Evolutionary conservation across 1,140 invertebrate species (phyloP).

Genomic region (Leptinotarsa defecta): DNA sequence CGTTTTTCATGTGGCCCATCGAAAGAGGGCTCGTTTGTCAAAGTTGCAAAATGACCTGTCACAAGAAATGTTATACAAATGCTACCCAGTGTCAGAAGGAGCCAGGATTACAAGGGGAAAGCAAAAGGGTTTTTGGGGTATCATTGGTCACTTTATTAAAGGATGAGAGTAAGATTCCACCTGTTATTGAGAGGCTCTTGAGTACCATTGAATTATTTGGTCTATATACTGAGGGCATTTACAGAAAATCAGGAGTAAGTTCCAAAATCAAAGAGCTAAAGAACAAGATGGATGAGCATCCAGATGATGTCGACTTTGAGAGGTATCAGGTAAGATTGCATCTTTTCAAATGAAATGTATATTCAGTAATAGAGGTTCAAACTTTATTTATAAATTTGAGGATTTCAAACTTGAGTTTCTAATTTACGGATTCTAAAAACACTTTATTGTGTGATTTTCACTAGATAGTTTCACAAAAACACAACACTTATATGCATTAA

Average conservation of each 20-base stretch:
- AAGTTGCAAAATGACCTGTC: conserved; percentile 91
- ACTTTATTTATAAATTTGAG: too few species aligned
- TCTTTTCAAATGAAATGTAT: too few species aligned
- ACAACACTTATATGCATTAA: too few species aligned
- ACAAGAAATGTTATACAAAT: conserved; percentile 90
- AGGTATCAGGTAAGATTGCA: conserved; percentile 60
- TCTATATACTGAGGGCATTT: conserved; percentile 90
- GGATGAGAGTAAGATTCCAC: conserved; percentile 76
- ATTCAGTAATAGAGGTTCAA: too few species aligned
- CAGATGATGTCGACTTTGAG: conserved; percentile 71
- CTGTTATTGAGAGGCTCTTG: conserved; percentile 85
- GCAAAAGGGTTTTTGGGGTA: conserved; percentile 75
- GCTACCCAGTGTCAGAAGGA: conserved; percentile 66
- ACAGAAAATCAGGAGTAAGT: conserved; percentile 88
- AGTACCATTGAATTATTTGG: conserved; percentile 90
- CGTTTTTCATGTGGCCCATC: conserved; percentile 93
- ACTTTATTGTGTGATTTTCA: too few species aligned
- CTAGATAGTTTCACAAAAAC: too few species aligned
- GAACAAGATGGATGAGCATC: conserved; percentile 72
- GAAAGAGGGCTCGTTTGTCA: conserved; percentile 83
- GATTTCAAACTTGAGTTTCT: too few species aligned
- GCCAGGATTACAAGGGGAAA: conserved; percentile 59
- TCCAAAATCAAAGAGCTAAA: conserved; percentile 80
- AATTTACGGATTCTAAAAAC: too few species aligned
- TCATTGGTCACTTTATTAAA: conserved; percentile 74